Conservation (phyloP, 2,888 invertebrate species). For the Cantharis lateralis region DNA sequence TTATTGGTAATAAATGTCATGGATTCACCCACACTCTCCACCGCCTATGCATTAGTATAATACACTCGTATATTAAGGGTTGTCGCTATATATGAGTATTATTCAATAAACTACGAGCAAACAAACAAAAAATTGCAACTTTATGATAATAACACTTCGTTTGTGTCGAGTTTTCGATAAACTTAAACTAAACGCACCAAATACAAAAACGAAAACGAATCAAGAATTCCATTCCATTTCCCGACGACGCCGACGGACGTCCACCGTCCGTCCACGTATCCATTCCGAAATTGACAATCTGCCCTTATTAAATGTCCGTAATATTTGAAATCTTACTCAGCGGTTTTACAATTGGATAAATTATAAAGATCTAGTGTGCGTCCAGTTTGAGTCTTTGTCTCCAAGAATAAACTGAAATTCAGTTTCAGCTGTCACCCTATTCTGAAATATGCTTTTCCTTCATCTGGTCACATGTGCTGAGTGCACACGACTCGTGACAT, state of each 20-base stretch:
- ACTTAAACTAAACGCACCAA: background rate
- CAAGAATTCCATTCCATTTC: background rate
- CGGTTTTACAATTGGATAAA: constrained; percentile 36
- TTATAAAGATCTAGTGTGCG: constrained; percentile 31
- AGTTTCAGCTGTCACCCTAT: constrained; percentile 26
- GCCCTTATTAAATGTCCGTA: constrained; percentile 13
- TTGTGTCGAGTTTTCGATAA: constrained; percentile 13
- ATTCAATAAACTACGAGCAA: constrained; percentile 43
- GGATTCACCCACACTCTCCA: constrained; percentile 41
- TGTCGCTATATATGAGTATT: constrained; percentile 37
- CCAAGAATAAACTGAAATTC: background rate
- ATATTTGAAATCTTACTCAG: constrained; percentile 26
- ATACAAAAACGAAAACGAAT: background rate
- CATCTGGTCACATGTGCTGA: constrained; percentile 31
- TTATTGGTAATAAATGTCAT: constrained; percentile 52
- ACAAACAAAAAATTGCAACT: constrained; percentile 29
- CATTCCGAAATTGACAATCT: constrained; percentile 1
- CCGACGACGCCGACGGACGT: background rate
- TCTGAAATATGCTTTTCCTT: constrained; percentile 27
- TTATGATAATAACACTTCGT: constrained; percentile 27
- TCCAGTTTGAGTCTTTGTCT: constrained; percentile 18
- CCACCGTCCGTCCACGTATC: background rate
- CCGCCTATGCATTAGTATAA: constrained; percentile 50
- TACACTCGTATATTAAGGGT: constrained; percentile 48
- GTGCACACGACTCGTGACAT: constrained; percentile 28